Percentiles rank a stretch among this genome's conserved stretches.
phyloP scores from a whole-genome alignment of 1,140 invertebrate genomes.

The Aradophagus sp. region DNA sequence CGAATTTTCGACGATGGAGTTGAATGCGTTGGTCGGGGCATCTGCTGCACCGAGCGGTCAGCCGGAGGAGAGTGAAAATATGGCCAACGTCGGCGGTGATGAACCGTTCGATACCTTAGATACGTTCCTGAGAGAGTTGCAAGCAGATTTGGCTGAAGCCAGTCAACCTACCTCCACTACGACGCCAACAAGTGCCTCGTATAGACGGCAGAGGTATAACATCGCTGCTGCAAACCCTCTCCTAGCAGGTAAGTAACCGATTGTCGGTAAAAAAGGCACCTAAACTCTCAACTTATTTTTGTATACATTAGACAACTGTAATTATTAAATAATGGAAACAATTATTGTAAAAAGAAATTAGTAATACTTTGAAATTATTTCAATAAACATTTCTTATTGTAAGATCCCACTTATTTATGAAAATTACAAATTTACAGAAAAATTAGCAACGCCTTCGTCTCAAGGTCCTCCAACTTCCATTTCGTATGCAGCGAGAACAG shows the following conservation, averaged over 20 bases:
- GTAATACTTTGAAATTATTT: background rate
- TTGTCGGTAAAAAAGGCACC: background rate
- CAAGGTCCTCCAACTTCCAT: conserved; percentile 67
- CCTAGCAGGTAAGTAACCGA: conserved; percentile 78
- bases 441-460: conserved; percentile 73
- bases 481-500: conserved; percentile 69
- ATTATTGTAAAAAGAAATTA: too few relatives aligned
- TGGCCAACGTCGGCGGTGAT: conserved; percentile 59
- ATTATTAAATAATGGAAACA: too few relatives aligned
- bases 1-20: conserved; percentile 72
- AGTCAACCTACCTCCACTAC: conserved; percentile 73
- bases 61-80: conserved; percentile 60
- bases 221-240: conserved; percentile 88
- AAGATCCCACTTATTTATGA: conserved; percentile 16
- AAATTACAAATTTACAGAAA: conserved; percentile 66
- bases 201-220: conserved; percentile 81
- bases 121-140: conserved; percentile 71
- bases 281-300: too few relatives aligned
- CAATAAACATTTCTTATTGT: background rate
- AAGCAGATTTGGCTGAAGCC: conserved; percentile 70
- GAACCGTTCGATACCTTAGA: conserved; percentile 73
- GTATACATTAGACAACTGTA: too few relatives aligned
- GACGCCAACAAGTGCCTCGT: conserved; percentile 70
- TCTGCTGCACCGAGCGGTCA: conserved; percentile 60
- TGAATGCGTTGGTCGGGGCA: conserved; percentile 69